Conservation (phyloP, 2,888 invertebrate species). For the Salticus scenicus region DNA sequence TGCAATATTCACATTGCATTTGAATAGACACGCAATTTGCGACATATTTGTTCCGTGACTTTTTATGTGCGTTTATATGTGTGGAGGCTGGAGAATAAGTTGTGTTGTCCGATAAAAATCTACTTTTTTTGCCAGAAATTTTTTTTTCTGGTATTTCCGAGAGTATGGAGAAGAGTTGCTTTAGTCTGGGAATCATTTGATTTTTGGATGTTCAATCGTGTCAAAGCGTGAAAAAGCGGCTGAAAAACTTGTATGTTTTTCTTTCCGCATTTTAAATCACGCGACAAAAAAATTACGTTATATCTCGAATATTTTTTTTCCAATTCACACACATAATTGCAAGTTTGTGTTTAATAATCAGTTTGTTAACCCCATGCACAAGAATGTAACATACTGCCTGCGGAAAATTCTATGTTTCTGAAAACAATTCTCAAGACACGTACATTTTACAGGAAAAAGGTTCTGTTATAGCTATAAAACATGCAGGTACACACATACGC, state of each 20-base stretch:
- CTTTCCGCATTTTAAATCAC: neutral
- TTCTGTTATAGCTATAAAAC: too few relatives aligned
- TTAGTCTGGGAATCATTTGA: neutral
- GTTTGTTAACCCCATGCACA: too few relatives aligned
- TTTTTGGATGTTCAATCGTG: neutral
- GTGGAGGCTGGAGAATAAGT: neutral
- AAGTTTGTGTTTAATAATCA: too few relatives aligned
- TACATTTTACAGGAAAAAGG: too few relatives aligned
- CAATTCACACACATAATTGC: too few relatives aligned
- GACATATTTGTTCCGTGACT: conserved; percentile 7
- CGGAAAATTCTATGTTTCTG: too few relatives aligned
- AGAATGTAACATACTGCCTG: too few relatives aligned
- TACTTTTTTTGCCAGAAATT: neutral
- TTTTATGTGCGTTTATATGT: too few relatives aligned
- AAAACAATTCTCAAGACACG: too few relatives aligned
- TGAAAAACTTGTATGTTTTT: neutral
- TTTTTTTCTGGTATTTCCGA: neutral
- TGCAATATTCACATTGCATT: conserved; percentile 9
- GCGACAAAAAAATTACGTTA: neutral
- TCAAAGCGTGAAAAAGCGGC: neutral
- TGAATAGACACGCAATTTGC: neutral
- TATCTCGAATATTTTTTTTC: too few relatives aligned
- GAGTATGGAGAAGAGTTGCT: neutral
- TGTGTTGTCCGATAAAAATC: neutral
- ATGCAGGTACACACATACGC: too few relatives aligned